Conservation (phyloP, 2,797 vertebrate genomes). For the Geotrypetes seraphini region DNA sequence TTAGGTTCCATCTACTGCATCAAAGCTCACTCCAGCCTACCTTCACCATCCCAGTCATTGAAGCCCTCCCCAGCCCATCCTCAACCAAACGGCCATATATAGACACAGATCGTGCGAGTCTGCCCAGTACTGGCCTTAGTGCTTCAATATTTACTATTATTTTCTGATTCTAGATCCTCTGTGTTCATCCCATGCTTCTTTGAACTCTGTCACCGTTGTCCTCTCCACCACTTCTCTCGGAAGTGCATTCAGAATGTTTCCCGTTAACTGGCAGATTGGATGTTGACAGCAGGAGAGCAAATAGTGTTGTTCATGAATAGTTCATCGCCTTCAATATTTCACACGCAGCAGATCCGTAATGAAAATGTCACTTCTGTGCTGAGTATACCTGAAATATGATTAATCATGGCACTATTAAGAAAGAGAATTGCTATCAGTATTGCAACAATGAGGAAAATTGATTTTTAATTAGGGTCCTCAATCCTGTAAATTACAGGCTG, state of each 20-base stretch:
- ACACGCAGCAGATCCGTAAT: conserved; percentile 60
- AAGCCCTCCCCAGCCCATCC: no score
- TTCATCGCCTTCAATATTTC: conserved; percentile 47
- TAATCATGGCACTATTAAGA: conserved; percentile 50
- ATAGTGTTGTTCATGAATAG: conserved; percentile 45
- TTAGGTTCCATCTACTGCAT: no score
- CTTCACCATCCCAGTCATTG: no score
- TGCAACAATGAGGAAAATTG: conserved; percentile 37
- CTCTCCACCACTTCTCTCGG: no score
- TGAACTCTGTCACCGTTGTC: no score
- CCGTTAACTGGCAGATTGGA: conserved; percentile 38
- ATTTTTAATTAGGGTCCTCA: conserved; percentile 57
- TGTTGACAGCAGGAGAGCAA: conserved; percentile 39
- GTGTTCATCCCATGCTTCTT: no score
- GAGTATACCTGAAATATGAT: conserved; percentile 53
- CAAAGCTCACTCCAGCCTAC: no score
- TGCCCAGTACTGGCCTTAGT: no score
- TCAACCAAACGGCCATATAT: no score
- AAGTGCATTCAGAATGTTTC: conserved; percentile 13
- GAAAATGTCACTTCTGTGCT: conserved; percentile 61
- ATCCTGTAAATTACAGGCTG: conserved; percentile 44
- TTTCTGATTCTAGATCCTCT: no score
- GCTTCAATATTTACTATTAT: no score
- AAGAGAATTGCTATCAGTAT: conserved; percentile 49
- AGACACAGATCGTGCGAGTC: no score